Evolutionary conservation across 2,113 vertebrate species (phyloP).

Genomic region (Nerophis lumbriciformis): DNA sequence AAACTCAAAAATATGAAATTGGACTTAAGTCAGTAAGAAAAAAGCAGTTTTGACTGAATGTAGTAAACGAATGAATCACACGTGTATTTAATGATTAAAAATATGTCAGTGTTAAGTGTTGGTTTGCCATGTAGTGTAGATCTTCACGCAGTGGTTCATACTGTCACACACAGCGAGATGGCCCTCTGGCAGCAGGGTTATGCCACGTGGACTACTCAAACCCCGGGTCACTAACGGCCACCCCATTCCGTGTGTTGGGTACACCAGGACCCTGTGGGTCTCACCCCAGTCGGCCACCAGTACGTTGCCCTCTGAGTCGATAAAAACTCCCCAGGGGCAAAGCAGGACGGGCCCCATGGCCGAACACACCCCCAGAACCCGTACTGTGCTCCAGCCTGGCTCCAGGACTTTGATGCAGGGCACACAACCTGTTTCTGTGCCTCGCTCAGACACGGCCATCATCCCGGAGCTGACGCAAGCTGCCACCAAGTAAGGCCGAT

Average conservation of each 20-base stretch:
- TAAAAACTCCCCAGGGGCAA: conserved; percentile 75
- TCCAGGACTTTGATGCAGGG: conserved; percentile 76
- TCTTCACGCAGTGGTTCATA: conserved; percentile 80
- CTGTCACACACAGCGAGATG: conserved; percentile 75
- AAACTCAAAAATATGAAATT: too few relatives aligned
- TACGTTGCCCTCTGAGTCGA: conserved; percentile 70
- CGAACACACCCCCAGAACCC: conserved; percentile 68
- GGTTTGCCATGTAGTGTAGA: conserved; percentile 68
- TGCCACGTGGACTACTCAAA: conserved; percentile 74
- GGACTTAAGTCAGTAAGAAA: too few relatives aligned
- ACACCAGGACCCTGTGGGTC: conserved; percentile 67
- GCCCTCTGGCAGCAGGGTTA: conserved; percentile 65
- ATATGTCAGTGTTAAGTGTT: conserved; percentile 7
- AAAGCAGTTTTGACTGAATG: too few relatives aligned
- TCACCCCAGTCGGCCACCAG: conserved; percentile 76
- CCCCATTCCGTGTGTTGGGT: conserved; percentile 60
- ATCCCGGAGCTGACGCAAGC: conserved; percentile 64
- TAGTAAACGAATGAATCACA: too few relatives aligned
- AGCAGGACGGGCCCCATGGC: conserved; percentile 66
- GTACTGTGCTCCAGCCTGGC: conserved; percentile 69
- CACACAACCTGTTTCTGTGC: conserved; percentile 61
- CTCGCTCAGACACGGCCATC: conserved; percentile 73
- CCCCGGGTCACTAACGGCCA: conserved; percentile 62
- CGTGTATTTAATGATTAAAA: too few relatives aligned
- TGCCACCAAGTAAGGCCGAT: conserved; percentile 73